Conservation (phyloP, 2,888 invertebrate genomes). For the Hirudinaria manillensis region DNA sequence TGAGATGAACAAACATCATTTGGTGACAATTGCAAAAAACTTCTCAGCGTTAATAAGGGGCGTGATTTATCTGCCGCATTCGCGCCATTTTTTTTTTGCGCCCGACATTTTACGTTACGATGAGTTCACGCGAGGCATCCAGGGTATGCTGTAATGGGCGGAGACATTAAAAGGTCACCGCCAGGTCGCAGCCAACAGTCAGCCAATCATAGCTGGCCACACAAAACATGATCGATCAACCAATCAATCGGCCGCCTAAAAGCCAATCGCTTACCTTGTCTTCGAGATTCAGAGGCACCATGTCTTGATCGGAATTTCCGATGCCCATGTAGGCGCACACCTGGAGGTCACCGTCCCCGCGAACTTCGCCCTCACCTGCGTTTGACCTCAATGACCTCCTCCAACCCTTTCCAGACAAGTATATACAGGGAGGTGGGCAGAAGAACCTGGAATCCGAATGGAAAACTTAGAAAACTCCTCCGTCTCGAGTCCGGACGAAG, state of each 20-base stretch:
- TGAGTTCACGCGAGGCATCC: no score
- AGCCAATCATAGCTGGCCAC: background rate
- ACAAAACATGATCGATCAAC: no score
- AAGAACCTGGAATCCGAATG: slow-evolving; percentile 67
- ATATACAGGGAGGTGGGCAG: slow-evolving; percentile 98
- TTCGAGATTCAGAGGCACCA: slow-evolving; percentile 95
- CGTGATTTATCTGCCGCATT: no score
- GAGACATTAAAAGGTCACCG: no score
- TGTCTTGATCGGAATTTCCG: slow-evolving; percentile 88
- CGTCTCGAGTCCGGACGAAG: background rate
- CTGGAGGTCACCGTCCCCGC: slow-evolving; percentile 56
- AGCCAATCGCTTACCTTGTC: slow-evolving; percentile 77
- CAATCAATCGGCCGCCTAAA: no score
- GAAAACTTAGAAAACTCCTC: background rate
- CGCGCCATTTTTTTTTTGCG: no score
- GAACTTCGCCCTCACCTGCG: slow-evolving; percentile 70
- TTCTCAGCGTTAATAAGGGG: no score
- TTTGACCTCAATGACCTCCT: slow-evolving; percentile 62
- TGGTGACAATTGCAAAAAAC: no score
- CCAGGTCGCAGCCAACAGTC: background rate
- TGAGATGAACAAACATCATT: no score
- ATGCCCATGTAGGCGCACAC: slow-evolving; percentile 99
- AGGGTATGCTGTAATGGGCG: background rate
- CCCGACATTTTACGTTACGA: no score
- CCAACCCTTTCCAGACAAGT: slow-evolving; percentile 97